Conservation (phyloP, 2,888 invertebrate species). For the Schrankia costaestrigalis region DNA sequence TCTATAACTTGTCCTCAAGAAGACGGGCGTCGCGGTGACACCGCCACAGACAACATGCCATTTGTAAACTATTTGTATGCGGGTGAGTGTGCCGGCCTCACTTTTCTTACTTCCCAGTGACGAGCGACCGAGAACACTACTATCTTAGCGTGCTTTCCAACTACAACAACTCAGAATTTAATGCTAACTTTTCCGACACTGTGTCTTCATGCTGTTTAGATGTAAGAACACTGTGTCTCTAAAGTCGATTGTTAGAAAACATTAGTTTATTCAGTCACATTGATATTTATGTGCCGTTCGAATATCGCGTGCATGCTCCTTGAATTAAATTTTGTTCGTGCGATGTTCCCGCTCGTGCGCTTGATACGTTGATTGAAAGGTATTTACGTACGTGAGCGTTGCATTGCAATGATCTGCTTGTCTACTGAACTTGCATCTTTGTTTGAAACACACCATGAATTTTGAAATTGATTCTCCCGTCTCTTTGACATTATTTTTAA, state of each 20-base stretch:
- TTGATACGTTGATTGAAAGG: conserved; percentile 64
- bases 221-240: conserved; percentile 16
- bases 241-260: conserved; percentile 22
- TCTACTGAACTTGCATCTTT: conserved; percentile 17
- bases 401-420: conserved; percentile 30
- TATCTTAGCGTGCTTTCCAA: conserved; percentile 43
- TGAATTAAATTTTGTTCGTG: conserved; percentile 57
- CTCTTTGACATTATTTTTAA: no score
- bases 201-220: conserved; percentile 21
- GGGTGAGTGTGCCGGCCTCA: conserved; percentile 61
- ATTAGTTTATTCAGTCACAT: conserved; percentile 42
- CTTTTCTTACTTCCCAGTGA: conserved; percentile 75
- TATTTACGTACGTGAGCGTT: conserved; percentile 52
- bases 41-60: conserved; percentile 58
- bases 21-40: conserved; percentile 35
- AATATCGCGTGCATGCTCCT: conserved; percentile 50
- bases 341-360: conserved; percentile 41
- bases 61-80: conserved; percentile 82
- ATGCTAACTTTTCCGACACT: conserved; percentile 24
- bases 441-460: no score
- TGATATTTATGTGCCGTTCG: conserved; percentile 53
- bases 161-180: conserved; percentile 27
- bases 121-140: conserved; percentile 50
- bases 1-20: conserved; percentile 24
- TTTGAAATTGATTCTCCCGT: no score